These are phyloP conservation scores for Lasioglossum albipes DNA, from an alignment of 1,140 invertebrate genomes.

Conservation along the genomic window DNA sequence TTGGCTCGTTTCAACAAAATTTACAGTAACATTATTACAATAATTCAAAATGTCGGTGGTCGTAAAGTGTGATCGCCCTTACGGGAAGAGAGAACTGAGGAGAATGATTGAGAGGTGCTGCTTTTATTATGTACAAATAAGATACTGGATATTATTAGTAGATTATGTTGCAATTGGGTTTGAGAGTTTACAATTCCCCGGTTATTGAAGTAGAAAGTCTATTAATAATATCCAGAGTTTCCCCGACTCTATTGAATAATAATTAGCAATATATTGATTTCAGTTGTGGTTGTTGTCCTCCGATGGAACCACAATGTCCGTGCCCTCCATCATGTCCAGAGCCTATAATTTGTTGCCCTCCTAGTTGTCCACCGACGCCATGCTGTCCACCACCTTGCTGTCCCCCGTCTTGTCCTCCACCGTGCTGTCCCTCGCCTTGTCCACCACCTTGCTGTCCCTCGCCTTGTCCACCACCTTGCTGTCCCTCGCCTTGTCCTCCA, in stretches of 20 bases:
- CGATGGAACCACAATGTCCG: constrained; percentile 26
- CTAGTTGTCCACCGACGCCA: not conserved
- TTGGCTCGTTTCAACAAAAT: constrained; percentile 11
- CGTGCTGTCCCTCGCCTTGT: too few species aligned
- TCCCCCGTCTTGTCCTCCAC: not conserved
- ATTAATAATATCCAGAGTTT: not conserved
- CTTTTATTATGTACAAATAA: not conserved
- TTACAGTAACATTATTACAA: not conserved
- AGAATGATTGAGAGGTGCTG: constrained; percentile 6
- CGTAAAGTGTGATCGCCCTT: constrained; percentile 37
- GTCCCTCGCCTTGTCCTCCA: not conserved
- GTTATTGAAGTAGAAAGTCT: too few species aligned
- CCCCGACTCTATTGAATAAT: not conserved
- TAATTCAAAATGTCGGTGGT: constrained; percentile 48
- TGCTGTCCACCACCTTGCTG: not conserved
- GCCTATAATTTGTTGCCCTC: not conserved
- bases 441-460: not conserved
- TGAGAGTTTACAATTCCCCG: too few species aligned
- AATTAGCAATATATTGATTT: not conserved
- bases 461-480: not conserved
- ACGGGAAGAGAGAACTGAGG: not conserved
- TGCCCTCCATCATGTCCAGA: not conserved
- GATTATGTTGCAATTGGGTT: not conserved
- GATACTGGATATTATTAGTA: not conserved
- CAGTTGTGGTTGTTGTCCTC: constrained; percentile 31